phyloP scores from a whole-genome alignment of 2,113 vertebrate species.

The Sturnus vulgaris region DNA sequence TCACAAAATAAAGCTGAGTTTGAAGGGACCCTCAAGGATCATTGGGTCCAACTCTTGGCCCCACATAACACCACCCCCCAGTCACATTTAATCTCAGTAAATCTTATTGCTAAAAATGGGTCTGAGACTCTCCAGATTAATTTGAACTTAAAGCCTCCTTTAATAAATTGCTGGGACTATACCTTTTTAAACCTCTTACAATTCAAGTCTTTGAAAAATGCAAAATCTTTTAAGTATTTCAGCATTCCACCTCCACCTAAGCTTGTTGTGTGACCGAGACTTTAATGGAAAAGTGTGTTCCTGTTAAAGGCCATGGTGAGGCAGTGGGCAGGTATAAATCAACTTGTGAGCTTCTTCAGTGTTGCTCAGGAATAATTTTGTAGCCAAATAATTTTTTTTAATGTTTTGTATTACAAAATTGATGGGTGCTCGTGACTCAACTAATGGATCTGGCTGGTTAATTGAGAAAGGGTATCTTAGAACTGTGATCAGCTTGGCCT shows the following conservation, averaged over 20 bases:
- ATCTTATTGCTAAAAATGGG: neutral
- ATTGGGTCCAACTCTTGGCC: neutral
- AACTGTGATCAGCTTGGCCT: neutral
- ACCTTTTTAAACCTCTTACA: conserved; percentile 8
- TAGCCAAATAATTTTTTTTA: neutral
- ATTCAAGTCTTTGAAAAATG: conserved; percentile 21
- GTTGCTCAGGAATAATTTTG: neutral
- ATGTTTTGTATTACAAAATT: neutral
- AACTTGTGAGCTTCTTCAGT: neutral
- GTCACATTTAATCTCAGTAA: neutral
- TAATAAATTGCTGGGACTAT: neutral
- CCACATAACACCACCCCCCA: neutral
- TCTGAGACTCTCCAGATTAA: neutral
- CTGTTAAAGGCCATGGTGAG: neutral
- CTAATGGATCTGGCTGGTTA: neutral
- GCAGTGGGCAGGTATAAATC: neutral
- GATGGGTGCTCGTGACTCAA: neutral
- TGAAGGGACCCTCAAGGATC: neutral
- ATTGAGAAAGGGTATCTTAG: neutral
- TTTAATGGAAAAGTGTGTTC: neutral
- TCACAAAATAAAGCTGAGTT: neutral
- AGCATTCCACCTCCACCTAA: neutral
- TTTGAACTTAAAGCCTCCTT: neutral
- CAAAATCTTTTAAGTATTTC: neutral
- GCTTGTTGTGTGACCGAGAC: neutral